Conservation (phyloP, 2,113 vertebrate species). For the Elanus axillaris region DNA sequence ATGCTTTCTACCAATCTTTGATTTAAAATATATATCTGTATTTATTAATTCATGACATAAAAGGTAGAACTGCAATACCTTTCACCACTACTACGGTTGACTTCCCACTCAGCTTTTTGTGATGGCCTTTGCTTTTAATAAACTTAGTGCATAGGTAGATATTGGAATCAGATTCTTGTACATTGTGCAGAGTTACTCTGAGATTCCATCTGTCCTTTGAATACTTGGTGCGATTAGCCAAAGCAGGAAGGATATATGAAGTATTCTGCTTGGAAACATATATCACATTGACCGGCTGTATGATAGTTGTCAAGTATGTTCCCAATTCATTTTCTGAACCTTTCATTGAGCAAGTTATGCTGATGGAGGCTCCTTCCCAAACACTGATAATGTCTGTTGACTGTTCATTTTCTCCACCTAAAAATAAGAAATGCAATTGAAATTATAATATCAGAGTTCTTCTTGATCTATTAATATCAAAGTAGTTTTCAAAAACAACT, state of each 20-base stretch:
- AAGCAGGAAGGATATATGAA: fast-evolving
- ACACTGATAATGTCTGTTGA: neutral
- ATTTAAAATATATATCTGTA: neutral
- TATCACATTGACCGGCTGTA: fast-evolving
- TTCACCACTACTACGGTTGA: neutral
- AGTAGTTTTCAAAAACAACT: neutral
- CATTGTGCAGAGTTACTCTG: neutral
- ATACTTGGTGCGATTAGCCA: neutral
- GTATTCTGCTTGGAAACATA: fast-evolving
- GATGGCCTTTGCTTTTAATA: fast-evolving
- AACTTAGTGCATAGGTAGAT: neutral
- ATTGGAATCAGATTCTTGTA: neutral
- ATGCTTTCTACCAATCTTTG: neutral
- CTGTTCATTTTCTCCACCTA: neutral
- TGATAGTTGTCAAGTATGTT: neutral
- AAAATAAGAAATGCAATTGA: slow-evolving; percentile 11
- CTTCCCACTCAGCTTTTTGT: neutral
- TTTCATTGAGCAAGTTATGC: slow-evolving; percentile 9
- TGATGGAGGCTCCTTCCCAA: slow-evolving; percentile 35
- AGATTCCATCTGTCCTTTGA: neutral
- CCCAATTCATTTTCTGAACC: neutral
- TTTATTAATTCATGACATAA: neutral
- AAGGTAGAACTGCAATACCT: neutral
- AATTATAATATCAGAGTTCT: neutral
- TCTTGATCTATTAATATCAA: neutral